A percentile compares a stretch with the other conserved stretches of the same genome.
phyloP scores from a whole-genome alignment of 2,797 vertebrate species.

The Carapus acus region DNA sequence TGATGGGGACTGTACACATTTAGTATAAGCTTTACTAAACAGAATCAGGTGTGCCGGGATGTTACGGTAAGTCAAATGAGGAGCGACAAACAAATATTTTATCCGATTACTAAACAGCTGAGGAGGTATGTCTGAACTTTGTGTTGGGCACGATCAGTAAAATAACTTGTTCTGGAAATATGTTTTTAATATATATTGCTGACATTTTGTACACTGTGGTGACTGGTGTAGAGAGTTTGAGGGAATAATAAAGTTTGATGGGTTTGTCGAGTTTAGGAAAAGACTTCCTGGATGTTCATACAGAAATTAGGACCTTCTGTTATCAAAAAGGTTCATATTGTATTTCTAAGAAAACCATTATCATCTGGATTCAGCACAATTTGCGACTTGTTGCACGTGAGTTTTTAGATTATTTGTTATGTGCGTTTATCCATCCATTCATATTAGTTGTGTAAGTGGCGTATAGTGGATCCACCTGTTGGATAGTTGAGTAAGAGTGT shows the following conservation, averaged over 20 bases:
- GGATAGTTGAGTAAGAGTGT: no score
- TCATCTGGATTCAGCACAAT: no score
- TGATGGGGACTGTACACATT: conserved; percentile 3
- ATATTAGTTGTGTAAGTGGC: no score
- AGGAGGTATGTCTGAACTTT: conserved; percentile 15
- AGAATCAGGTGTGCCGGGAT: neutral
- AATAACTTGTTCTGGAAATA: conserved; percentile 34
- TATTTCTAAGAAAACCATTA: no score
- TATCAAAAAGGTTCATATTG: no score
- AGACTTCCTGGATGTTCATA: neutral
- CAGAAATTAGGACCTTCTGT: no score
- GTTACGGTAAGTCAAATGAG: conserved; percentile 9
- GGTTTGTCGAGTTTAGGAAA: conserved; percentile 1
- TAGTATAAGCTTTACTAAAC: conserved; percentile 31
- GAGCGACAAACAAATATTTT: conserved; percentile 10
- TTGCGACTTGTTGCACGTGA: no score
- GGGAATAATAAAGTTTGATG: conserved; percentile 56
- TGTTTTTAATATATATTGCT: conserved; percentile 22
- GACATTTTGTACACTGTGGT: conserved; percentile 46
- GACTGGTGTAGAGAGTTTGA: conserved; percentile 15
- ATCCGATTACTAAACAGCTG: conserved; percentile 42
- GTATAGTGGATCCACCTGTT: no score
- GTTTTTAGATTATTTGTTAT: no score
- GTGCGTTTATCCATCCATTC: no score
- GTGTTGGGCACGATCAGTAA: conserved; percentile 18